phyloP scores from a whole-genome alignment of 1,140 invertebrate genomes.

The Ips nitidus region DNA sequence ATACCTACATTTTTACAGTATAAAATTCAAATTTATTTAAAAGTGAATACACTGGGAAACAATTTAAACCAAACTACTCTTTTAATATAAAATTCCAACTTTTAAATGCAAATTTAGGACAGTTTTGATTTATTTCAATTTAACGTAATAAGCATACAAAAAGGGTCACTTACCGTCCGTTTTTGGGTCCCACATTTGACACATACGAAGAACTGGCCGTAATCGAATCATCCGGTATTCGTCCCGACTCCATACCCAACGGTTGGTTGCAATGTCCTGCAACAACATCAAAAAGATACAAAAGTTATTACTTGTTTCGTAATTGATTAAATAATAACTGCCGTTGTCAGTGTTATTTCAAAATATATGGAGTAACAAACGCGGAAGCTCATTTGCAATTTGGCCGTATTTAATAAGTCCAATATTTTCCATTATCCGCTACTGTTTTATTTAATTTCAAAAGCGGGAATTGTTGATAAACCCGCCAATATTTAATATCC shows the following conservation, averaged over 20 bases:
- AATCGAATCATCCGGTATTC: conserved; percentile 64
- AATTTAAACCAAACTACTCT: too few relatives aligned
- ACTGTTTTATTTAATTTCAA: background rate
- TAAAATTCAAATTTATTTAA: too few relatives aligned
- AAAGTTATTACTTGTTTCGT: too few relatives aligned
- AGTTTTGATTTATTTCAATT: too few relatives aligned
- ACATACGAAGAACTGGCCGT: conserved; percentile 67
- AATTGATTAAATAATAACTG: too few relatives aligned
- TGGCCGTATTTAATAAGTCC: background rate
- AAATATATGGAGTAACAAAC: background rate
- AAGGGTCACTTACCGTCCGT: conserved; percentile 58
- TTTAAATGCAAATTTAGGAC: too few relatives aligned
- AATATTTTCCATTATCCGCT: background rate
- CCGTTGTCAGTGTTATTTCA: background rate
- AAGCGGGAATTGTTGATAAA: conserved; percentile 10
- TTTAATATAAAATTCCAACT: too few relatives aligned
- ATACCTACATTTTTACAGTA: too few relatives aligned
- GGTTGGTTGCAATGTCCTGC: conserved; percentile 62
- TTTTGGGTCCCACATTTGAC: conserved; percentile 64
- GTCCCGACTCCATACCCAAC: conserved; percentile 69
- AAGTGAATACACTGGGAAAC: too few relatives aligned
- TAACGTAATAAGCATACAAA: too few relatives aligned
- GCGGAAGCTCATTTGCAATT: background rate
- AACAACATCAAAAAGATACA: conserved; percentile 37
- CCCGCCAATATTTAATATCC: conserved; percentile 16